These are phyloP conservation scores for Caenorhabditis drosophilae DNA, from an alignment of 2,888 invertebrate species.

Conservation along the genomic window DNA sequence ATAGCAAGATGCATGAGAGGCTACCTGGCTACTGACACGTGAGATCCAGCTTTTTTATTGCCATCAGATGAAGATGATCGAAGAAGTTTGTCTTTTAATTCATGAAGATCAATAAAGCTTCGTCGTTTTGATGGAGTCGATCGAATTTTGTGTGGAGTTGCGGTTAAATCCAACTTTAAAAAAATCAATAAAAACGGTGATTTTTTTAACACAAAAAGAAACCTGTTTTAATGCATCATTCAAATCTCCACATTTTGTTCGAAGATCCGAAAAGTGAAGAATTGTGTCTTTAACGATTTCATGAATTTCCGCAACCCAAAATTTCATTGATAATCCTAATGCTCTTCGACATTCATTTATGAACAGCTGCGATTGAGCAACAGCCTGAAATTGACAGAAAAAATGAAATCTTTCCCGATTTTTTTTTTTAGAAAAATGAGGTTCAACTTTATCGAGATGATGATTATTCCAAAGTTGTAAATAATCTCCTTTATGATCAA, in stretches of 20 bases:
- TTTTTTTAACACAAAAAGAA: neutral
- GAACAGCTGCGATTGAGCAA: constrained; percentile 69
- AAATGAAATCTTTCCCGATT: neutral
- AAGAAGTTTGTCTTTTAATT: constrained; percentile 65
- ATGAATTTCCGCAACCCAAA: constrained; percentile 70
- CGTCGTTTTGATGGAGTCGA: constrained; percentile 68
- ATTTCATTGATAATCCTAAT: constrained; percentile 69
- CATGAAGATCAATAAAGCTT: constrained; percentile 68
- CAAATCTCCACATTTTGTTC: constrained; percentile 67
- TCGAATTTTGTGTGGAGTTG: constrained; percentile 69
- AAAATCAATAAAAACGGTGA: neutral
- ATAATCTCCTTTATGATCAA: constrained; percentile 69
- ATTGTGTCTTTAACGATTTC: constrained; percentile 69
- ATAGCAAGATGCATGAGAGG: constrained; percentile 38
- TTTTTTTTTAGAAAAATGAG: neutral
- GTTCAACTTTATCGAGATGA: constrained; percentile 67
- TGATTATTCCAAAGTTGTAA: constrained; percentile 68
- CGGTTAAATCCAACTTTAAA: constrained; percentile 67
- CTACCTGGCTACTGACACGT: constrained; percentile 67
- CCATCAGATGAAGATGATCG: constrained; percentile 56
- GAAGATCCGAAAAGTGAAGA: constrained; percentile 68
- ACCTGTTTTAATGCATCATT: constrained; percentile 69
- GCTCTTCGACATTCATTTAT: constrained; percentile 69
- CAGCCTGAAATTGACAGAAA: constrained; percentile 41
- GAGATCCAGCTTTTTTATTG: constrained; percentile 63